These are phyloP conservation scores for Tursiops truncatus DNA, from an alignment of 2,113 vertebrate species.

Conservation along the genomic window DNA sequence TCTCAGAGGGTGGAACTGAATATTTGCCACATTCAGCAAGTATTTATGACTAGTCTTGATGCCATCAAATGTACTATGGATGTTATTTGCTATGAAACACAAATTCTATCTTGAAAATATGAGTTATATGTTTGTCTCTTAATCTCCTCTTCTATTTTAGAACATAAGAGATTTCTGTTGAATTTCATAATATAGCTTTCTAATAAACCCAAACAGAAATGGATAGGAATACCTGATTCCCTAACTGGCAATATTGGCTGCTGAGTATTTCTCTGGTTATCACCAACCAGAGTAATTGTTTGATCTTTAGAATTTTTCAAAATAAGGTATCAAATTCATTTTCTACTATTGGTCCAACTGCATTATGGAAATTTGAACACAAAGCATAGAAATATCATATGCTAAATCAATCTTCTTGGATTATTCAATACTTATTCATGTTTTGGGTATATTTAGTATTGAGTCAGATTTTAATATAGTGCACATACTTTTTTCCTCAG, in stretches of 20 bases:
- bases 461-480: constrained; percentile 50
- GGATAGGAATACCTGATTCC: not conserved
- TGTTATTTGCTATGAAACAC: not conserved
- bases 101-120: constrained; percentile 41
- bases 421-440: constrained; percentile 53
- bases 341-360: not conserved
- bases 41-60: not conserved
- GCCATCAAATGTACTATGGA: not conserved
- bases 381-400: constrained; percentile 16
- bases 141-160: constrained; percentile 11
- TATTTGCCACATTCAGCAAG: not conserved
- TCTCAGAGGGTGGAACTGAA: not conserved
- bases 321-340: constrained; percentile 16
- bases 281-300: constrained; percentile 24
- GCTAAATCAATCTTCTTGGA: constrained; percentile 32
- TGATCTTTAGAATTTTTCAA: constrained; percentile 48
- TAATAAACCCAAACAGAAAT: constrained; percentile 12
- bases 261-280: constrained; percentile 22
- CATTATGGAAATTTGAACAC: constrained; percentile 51
- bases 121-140: not conserved
- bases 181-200: constrained; percentile 31
- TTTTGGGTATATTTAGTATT: constrained; percentile 25
- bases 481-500: not conserved
- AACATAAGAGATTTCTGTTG: not conserved
- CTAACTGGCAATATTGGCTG: not conserved